These are phyloP conservation scores for Melolontha melolontha DNA, from an alignment of 2,888 invertebrate species.

Conservation along the genomic window DNA sequence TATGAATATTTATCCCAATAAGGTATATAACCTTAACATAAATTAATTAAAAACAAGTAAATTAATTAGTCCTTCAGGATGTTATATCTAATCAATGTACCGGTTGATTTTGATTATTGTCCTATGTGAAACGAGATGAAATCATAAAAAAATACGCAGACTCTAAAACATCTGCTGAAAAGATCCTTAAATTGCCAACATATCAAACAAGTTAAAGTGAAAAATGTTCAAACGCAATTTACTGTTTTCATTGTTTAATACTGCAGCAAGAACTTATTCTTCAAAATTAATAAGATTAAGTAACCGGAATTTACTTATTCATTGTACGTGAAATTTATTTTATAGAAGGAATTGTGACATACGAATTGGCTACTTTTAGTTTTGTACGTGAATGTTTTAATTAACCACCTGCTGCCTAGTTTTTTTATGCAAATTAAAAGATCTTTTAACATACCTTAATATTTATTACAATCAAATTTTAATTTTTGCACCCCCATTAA, in stretches of 20 bases:
- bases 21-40: too few species aligned
- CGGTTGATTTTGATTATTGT: too few species aligned
- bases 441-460: too few species aligned
- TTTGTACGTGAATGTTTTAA: conserved; percentile 11
- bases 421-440: neutral
- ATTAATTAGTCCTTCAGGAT: too few species aligned
- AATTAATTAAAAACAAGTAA: too few species aligned
- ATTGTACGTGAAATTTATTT: conserved; percentile 32
- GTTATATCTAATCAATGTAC: too few species aligned
- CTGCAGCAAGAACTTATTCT: conserved; percentile 43
- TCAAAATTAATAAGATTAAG: conserved; percentile 39
- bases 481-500: neutral
- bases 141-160: too few species aligned
- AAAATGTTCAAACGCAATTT: conserved; percentile 43
- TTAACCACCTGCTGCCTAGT: neutral
- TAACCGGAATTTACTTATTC: neutral
- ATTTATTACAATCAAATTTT: neutral
- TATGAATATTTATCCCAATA: too few species aligned
- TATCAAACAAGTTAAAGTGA: too few species aligned
- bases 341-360: neutral
- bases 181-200: too few species aligned
- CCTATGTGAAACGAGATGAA: too few species aligned
- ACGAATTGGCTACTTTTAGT: neutral
- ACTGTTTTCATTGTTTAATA: conserved; percentile 44
- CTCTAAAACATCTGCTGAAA: too few species aligned